Conservation (phyloP, 2,113 vertebrate genomes). For the Terrapene triunguis region DNA sequence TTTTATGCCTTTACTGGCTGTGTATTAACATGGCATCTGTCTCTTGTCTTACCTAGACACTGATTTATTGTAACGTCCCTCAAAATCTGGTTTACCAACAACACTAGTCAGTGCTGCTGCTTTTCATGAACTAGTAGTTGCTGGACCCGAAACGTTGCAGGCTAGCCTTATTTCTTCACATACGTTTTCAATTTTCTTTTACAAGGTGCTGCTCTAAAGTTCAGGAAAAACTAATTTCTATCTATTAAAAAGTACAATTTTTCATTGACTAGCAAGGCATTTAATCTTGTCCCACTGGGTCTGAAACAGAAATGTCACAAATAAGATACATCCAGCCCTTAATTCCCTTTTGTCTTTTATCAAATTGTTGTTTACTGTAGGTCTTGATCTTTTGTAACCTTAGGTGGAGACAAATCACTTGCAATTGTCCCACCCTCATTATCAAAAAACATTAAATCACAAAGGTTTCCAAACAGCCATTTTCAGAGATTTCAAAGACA, state of each 20-base stretch:
- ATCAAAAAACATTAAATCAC: slow-evolving; percentile 1
- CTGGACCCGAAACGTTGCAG: background rate
- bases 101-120: background rate
- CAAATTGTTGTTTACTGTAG: background rate
- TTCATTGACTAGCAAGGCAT: background rate
- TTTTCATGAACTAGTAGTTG: slow-evolving; percentile 10
- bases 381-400: background rate
- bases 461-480: background rate
- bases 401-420: background rate
- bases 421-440: background rate
- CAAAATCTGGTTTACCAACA: background rate
- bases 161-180: background rate
- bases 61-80: background rate
- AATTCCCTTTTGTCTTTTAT: background rate
- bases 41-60: background rate
- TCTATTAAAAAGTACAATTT: background rate
- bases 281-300: background rate
- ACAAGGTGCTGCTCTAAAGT: background rate
- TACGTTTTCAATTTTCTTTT: background rate
- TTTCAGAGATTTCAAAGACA: slow-evolving; percentile 18
- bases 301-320: background rate
- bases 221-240: background rate
- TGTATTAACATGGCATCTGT: background rate
- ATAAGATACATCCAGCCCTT: background rate
- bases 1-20: background rate